Base-by-base conservation (phyloP, 2,888 invertebrate genomes). In the Trachelus troglodyta region DNA sequence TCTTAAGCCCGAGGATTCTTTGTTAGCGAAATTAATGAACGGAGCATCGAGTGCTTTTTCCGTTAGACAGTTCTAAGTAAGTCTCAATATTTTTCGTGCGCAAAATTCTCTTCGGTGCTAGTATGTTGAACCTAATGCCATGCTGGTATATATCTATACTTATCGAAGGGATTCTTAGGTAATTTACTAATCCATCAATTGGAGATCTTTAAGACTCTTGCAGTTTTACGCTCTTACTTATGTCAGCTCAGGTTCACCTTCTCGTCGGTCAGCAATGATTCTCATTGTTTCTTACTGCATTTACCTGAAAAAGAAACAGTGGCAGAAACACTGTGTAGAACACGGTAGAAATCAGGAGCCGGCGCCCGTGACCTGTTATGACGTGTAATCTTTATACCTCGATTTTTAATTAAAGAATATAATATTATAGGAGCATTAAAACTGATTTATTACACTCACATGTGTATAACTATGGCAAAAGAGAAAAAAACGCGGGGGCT, bases 361-460 rank as follows among this genome's bases (percentile, higher is more conserved):
- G 33, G 79, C 79, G 78, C 77, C 33, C 75, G 74, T 74, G 56
- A 56, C 23, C 79, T 86, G 81, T 85, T 86, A 76, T 84, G 85
- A 84, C 84, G 83, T 81, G 83, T 80, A 85, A 86, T 86, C 85
- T 86, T 85, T 85, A 83, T 86, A 84, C 82, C 81, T 79, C 79
- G 84, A 87, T 87, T 88, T 89, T 89, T 87, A 88, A 88, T 89
- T 88, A 87, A 88, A 84, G 85, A 87, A 87, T 87, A 85, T 85
- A 87, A 87, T 88, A 87, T 86, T 83, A 85, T 84, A 83, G 82
- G 83, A 83, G 85, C 86, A 82, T 83, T 84, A 82, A 83, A 82
- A 77, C 82, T 88, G 87, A 87, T 87, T 89, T 87, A 88, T 86
- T 81, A 82, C 81, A 74, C 77, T 79, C 79, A 80, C 81, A 78